A percentile compares a stretch with the other conserved stretches of the same genome.
Evolutionary conservation across 1,140 invertebrate species (phyloP).

Genomic region (Zeugodacus cucurbitae): DNA sequence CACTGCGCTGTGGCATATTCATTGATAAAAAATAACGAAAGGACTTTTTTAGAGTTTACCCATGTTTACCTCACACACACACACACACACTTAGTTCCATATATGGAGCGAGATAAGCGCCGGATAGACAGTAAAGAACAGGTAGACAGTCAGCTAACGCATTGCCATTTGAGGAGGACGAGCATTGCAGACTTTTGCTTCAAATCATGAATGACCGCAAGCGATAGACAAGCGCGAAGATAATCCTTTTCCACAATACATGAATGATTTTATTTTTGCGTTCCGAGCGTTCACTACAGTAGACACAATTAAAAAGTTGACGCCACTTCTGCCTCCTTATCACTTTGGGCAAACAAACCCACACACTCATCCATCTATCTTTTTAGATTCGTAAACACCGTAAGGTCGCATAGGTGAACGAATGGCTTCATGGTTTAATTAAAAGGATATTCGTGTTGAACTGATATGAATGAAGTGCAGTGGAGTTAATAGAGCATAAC

Average conservation of each 20-base stretch:
- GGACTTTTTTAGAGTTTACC: background rate
- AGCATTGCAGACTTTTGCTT: background rate
- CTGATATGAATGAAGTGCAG: background rate
- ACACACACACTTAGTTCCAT: background rate
- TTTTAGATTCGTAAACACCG: background rate
- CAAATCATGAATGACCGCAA: background rate
- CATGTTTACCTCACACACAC: background rate
- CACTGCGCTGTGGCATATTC: conserved; percentile 20
- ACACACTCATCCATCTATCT: background rate
- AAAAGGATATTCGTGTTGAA: conserved; percentile 63
- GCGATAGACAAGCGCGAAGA: conserved; percentile 20
- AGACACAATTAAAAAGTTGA: conserved; percentile 5
- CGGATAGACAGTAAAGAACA: background rate
- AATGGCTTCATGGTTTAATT: conserved; percentile 58
- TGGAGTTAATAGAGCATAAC: background rate
- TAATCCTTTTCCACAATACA: background rate
- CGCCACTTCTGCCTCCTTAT: background rate
- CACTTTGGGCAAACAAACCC: background rate
- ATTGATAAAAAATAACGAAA: conserved; percentile 17
- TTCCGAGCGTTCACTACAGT: background rate
- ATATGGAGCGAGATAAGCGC: background rate
- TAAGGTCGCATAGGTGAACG: background rate
- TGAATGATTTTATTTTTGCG: background rate
- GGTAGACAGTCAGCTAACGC: background rate
- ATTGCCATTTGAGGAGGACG: background rate